Percentiles rank a stretch among this genome's conserved stretches.
Conservation (phyloP, 1,140 invertebrate genomes). For the Sitodiplosis mosellana region DNA sequence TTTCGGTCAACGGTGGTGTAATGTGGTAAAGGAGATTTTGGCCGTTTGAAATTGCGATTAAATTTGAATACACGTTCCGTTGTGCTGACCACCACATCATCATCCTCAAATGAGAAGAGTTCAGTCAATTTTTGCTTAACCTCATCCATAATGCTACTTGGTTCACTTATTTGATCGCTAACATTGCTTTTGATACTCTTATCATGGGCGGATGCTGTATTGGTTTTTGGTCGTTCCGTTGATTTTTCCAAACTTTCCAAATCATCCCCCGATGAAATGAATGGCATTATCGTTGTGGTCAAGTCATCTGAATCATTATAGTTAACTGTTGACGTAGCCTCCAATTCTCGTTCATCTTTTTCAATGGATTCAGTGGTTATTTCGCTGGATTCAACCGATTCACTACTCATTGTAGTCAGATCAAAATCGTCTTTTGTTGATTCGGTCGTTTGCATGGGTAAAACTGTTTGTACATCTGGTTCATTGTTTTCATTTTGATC, state of each 20-base stretch:
- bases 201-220: background rate
- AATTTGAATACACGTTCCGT: background rate
- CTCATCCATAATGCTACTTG: conserved; percentile 15
- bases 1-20: background rate
- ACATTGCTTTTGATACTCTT: background rate
- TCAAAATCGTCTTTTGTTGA: too few species aligned
- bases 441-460: background rate
- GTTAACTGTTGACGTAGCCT: background rate
- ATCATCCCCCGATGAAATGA: background rate
- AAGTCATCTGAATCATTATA: too few species aligned
- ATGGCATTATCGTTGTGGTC: background rate
- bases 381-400: too few species aligned
- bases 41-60: too few species aligned
- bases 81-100: conserved; percentile 3
- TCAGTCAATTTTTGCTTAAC: conserved; percentile 20
- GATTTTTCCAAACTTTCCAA: background rate
- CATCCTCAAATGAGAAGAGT: conserved; percentile 20
- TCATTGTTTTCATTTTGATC: conserved; percentile 1
- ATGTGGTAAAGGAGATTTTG: background rate
- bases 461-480: background rate
- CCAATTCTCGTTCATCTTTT: background rate
- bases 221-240: background rate
- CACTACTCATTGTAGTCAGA: too few species aligned
- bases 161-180: background rate
- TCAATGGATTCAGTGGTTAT: background rate